Evolutionary conservation across 2,113 vertebrate genomes (phyloP), one percentile per base, ranked within the genome.

Genomic region (Callaeas wilsoni): DNA sequence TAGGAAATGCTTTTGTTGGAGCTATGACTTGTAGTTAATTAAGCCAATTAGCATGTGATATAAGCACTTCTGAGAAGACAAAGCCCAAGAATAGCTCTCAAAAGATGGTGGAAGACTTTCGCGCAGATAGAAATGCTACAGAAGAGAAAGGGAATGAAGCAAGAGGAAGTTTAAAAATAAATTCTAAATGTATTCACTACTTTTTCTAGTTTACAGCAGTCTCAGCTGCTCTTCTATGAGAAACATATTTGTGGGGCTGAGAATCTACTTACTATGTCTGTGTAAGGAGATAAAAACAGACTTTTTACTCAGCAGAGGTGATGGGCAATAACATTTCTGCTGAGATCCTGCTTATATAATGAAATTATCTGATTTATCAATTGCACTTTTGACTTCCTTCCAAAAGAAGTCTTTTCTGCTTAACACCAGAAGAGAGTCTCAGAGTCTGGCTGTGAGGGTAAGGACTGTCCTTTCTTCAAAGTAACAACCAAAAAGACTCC

Each of bases 41-140:
- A 96, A 97, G 82, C 84, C 95, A 97, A 97, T 97, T 97, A 97
- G 90, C 82, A 87, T 95, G 86, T 96, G 94, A 96, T 96, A 92
- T 86, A 95, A 84, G 69, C 87, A 90, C 62, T 95, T 94, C 83
- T 96, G 68, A 83, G 86, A 96, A 78, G 65, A 93, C 90, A 95
- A 94, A 92, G 42, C 74, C 44, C 35, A 76, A 55, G 68, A 91
- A 91, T 76, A 94, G 78, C 55, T 95, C 90, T 96, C 78, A n/a
- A 53, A 93, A 85, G 74, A 84, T 76, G 60, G 70, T 87, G 23
- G 52, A 79, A 94, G 67, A 69, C n/a, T 89, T 94, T 84, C 21
- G 62, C 12, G 63, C 32, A 89, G 60, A 91, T 23, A 85, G 37
- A 83, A 93, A 93, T 53, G 47, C 71, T 89, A 50, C 29, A 76